Conservation (phyloP, 2,113 vertebrate species). For the Paramisgurnus dabryanus region DNA sequence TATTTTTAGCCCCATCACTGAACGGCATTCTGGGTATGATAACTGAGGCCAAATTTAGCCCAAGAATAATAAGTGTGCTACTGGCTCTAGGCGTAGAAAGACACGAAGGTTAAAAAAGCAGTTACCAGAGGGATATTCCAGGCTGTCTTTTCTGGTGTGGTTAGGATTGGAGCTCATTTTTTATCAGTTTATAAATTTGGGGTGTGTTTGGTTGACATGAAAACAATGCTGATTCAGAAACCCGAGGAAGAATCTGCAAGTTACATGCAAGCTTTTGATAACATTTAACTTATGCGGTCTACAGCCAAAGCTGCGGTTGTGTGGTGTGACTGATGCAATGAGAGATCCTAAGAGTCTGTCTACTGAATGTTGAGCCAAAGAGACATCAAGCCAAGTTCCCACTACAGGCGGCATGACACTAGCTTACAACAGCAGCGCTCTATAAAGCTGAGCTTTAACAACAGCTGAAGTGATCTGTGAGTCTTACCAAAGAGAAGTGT, state of each 20-base stretch:
- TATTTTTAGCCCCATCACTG: conserved; percentile 67
- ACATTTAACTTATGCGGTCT: too few species aligned
- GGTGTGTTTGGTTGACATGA: too few species aligned
- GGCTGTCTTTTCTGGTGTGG: too few species aligned
- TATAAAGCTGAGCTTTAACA: conserved; percentile 2
- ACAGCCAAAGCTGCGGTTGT: not conserved
- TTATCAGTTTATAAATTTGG: too few species aligned
- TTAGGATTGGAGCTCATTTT: too few species aligned
- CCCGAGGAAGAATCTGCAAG: too few species aligned
- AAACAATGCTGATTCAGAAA: too few species aligned
- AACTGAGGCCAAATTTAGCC: conserved; percentile 63
- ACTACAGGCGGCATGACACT: not conserved
- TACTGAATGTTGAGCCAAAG: conserved; percentile 15
- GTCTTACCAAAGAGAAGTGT: conserved; percentile 1
- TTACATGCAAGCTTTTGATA: too few species aligned
- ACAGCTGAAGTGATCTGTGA: conserved; percentile 32
- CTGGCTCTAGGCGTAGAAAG: not conserved
- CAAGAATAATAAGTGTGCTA: not conserved
- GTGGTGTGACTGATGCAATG: conserved; percentile 5
- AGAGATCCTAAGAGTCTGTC: conserved; percentile 14
- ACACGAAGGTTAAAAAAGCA: too few species aligned
- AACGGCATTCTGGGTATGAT: conserved; percentile 56
- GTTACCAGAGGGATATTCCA: too few species aligned
- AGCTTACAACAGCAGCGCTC: conserved; percentile 13
- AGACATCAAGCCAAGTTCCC: conserved; percentile 16